A percentile compares a stretch with the other conserved stretches of the same genome.
Conservation (phyloP, 2,888 invertebrate genomes). For the Labia minor region DNA sequence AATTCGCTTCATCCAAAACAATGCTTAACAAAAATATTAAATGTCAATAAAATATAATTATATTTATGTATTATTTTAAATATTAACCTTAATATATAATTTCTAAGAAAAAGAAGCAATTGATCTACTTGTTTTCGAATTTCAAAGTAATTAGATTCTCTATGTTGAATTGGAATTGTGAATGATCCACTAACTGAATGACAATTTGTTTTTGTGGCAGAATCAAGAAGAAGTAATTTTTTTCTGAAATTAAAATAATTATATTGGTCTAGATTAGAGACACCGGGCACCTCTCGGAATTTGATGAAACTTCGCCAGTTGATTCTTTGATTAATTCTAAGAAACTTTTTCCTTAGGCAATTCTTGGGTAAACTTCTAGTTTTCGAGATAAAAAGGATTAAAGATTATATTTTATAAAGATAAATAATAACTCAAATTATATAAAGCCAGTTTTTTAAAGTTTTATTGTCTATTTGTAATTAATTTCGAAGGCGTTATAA, state of each 20-base stretch:
- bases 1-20: conserved; percentile 8
- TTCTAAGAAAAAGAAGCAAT: not conserved
- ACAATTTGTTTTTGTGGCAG: not conserved
- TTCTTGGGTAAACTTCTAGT: too few relatives aligned
- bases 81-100: conserved; percentile 2
- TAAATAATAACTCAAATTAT: too few relatives aligned
- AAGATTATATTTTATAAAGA: too few relatives aligned
- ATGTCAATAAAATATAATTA: not conserved
- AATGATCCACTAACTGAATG: not conserved
- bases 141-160: not conserved
- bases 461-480: too few relatives aligned
- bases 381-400: too few relatives aligned
- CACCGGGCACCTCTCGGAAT: too few relatives aligned
- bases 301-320: too few relatives aligned
- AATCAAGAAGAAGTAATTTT: conserved; percentile 15
- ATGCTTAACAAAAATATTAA: not conserved
- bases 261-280: too few relatives aligned
- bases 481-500: too few relatives aligned
- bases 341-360: too few relatives aligned
- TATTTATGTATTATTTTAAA: not conserved
- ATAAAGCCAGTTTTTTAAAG: too few relatives aligned
- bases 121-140: conserved; percentile 16
- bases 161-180: not conserved
- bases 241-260: conserved; percentile 2
- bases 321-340: too few relatives aligned